Percentiles rank a stretch among this genome's conserved stretches.
Conservation (phyloP, 2,888 invertebrate species). For the Melanchra persicariae region DNA sequence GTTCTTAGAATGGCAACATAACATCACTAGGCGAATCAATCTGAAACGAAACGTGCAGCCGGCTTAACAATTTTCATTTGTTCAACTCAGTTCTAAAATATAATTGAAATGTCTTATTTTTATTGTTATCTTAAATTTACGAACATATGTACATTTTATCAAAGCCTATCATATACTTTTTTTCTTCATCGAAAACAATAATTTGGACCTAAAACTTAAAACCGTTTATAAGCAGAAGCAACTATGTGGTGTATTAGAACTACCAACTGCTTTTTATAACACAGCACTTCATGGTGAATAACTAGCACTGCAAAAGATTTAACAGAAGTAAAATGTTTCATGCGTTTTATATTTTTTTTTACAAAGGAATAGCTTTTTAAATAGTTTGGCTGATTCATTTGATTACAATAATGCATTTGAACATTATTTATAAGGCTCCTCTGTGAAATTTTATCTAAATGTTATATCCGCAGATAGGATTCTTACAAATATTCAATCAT, state of each 20-base stretch:
- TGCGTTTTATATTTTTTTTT: not conserved
- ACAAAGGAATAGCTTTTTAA: slow-evolving; percentile 12
- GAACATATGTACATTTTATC: slow-evolving; percentile 61
- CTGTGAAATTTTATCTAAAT: slow-evolving; percentile 49
- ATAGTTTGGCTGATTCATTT: slow-evolving; percentile 21
- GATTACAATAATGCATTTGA: slow-evolving; percentile 35
- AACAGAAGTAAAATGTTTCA: slow-evolving; percentile 17
- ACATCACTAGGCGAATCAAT: not conserved
- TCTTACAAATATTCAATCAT: slow-evolving; percentile 47
- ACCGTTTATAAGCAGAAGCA: not conserved
- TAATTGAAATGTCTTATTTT: slow-evolving; percentile 1
- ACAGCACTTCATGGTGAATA: not conserved
- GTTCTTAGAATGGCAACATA: not conserved
- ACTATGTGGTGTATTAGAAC: not conserved
- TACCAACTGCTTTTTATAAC: not conserved
- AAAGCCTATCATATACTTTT: slow-evolving; percentile 35
- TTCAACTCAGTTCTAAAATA: not conserved
- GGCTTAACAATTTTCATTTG: slow-evolving; percentile 18
- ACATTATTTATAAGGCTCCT: slow-evolving; percentile 50
- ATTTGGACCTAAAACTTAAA: slow-evolving; percentile 24
- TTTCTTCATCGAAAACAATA: slow-evolving; percentile 29
- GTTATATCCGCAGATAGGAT: slow-evolving; percentile 35
- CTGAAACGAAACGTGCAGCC: not conserved
- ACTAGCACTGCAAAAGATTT: slow-evolving; percentile 28
- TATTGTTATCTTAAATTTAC: slow-evolving; percentile 48